Base-by-base conservation (phyloP, 2,888 invertebrate species). In the Eupithecia tripunctaria region DNA sequence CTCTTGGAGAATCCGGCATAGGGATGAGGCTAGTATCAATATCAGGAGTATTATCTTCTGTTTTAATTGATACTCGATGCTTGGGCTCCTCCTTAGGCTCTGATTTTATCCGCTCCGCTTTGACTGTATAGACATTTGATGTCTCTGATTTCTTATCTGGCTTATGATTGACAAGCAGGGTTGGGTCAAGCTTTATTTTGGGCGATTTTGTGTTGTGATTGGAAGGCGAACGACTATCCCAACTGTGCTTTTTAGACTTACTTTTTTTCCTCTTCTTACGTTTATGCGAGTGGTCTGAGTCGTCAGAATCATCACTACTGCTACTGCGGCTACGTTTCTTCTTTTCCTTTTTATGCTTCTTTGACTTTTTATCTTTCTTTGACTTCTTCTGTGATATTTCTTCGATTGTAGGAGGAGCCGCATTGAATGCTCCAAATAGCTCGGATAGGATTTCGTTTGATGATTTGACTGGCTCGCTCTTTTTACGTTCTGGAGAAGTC, bases 381-480 rank as follows among this genome's bases (percentile, higher is more conserved):
- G 93, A 88, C 79, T 93, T 93, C 78, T 90, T 92, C 82, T 82
- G 82, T 78, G 86, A 82, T 80, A 84, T 88, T 72, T 88, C 92
- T 76, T 88, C 94, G 56, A 96, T 90, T 80, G 95, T 95, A 38
- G 95, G 97, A 18, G 97, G 97, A 78, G 95, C 96, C 2, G 97
- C 97, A 89, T 97, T 97, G 84, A 97, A 97, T 32, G 96, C 96
- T 82, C 97, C 95, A 84, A 98, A 98, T 0, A 98, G 91, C 89
- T 98, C 98, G 0, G 97, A 96, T 27, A 98, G 94, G 82, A 98
- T 97, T 90, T 98, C 97, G 85, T 95, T 96, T 0, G 97, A 97
- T 10, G 97, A 96, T 86, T 97, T 97, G 47, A 93, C 86, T 14
- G 89, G 86, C 73, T 93, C 94, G 79, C 90, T 91, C 83, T 92